Conservation (phyloP, 2,113 vertebrate genomes). For the Prionailurus bengalensis region DNA sequence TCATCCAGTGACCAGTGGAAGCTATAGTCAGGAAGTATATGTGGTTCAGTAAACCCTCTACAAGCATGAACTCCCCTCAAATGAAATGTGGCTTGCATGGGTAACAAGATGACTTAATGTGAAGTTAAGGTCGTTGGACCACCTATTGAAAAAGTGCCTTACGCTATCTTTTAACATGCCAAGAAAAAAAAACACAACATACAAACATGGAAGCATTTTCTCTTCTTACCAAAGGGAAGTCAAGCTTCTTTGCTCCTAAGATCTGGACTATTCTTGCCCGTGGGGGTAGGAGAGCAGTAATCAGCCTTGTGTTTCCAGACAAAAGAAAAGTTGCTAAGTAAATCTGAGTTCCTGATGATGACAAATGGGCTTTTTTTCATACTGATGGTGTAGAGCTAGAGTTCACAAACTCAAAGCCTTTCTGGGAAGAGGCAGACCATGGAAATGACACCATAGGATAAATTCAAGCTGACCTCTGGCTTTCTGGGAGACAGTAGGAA, state of each 20-base stretch:
- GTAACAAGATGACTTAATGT: background rate
- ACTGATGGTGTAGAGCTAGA: background rate
- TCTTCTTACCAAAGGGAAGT: background rate
- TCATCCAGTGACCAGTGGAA: slow-evolving; percentile 62
- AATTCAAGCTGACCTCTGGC: slow-evolving; percentile 3
- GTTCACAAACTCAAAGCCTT: background rate
- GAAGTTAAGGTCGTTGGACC: background rate
- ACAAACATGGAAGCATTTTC: background rate
- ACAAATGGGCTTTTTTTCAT: background rate
- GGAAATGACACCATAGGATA: background rate
- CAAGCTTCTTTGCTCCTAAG: background rate
- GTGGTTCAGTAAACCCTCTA: slow-evolving; percentile 14
- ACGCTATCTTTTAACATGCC: background rate
- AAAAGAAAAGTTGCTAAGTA: slow-evolving; percentile 7
- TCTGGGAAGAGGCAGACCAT: background rate
- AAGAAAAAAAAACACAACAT: background rate
- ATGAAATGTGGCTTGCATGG: background rate
- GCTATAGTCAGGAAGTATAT: background rate
- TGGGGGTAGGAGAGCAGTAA: background rate
- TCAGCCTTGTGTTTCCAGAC: background rate
- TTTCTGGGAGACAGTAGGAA: background rate
- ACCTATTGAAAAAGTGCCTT: background rate
- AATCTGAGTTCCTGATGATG: slow-evolving; percentile 27
- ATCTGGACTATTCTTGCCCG: background rate
- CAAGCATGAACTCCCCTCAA: background rate